These are phyloP conservation scores for Bellardia pandia DNA, from an alignment of 2,888 invertebrate genomes.

Conservation along the genomic window DNA sequence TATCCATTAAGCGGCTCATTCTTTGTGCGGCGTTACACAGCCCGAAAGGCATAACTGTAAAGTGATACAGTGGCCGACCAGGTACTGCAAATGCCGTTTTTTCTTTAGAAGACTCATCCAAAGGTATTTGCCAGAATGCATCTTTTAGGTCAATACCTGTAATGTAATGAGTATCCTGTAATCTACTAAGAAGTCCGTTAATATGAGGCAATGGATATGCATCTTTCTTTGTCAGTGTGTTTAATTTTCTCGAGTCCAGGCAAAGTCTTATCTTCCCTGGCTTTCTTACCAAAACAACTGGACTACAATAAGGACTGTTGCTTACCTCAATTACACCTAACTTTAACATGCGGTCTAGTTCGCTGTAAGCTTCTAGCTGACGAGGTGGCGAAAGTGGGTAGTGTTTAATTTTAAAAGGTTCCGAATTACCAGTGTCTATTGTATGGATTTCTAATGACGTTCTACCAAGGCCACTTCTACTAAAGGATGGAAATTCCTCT, in stretches of 20 bases:
- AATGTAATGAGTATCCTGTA: too few species aligned
- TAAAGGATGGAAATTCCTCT: too few species aligned
- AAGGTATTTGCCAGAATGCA: too few species aligned
- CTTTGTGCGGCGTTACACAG: too few species aligned
- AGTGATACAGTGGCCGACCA: too few species aligned
- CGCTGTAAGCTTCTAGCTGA: slow-evolving; percentile 16
- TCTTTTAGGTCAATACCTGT: too few species aligned
- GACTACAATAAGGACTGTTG: slow-evolving; percentile 37
- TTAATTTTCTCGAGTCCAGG: slow-evolving; percentile 33
- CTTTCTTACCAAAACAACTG: neutral
- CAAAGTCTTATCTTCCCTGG: slow-evolving; percentile 5
- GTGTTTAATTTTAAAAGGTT: too few species aligned
- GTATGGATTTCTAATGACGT: slow-evolving; percentile 14
- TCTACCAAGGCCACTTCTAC: slow-evolving; percentile 33
- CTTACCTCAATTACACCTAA: slow-evolving; percentile 46
- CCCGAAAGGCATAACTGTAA: too few species aligned
- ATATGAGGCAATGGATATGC: too few species aligned
- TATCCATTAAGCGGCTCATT: slow-evolving; percentile 15
- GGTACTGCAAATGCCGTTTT: too few species aligned
- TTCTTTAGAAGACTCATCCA: too few species aligned
- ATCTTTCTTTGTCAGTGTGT: neutral
- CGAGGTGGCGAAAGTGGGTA: too few species aligned
- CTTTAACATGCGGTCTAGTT: slow-evolving; percentile 35
- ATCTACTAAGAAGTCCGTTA: slow-evolving; percentile 6
- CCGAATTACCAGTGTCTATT: slow-evolving; percentile 18